A percentile compares a stretch with the other conserved stretches of the same genome.
These are phyloP conservation scores for Halocaridina rubra DNA, from an alignment of 2,888 invertebrate genomes.

Conservation along the genomic window DNA sequence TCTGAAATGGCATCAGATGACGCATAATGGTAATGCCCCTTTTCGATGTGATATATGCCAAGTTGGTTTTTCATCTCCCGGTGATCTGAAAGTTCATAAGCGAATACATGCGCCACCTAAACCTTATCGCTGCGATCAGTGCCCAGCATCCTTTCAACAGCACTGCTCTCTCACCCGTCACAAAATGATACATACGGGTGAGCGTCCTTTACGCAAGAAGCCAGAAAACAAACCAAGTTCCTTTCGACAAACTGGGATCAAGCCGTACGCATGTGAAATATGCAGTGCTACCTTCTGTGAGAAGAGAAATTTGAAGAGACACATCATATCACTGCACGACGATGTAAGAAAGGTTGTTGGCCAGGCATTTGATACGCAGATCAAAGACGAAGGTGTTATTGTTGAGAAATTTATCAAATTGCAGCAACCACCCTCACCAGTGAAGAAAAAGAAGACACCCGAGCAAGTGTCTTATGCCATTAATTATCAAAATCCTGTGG, in stretches of 20 bases:
- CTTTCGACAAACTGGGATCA: constrained; percentile 43
- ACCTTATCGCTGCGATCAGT: constrained; percentile 55
- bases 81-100: constrained; percentile 60
- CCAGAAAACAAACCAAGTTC: constrained; percentile 42
- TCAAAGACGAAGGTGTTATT: constrained; percentile 32
- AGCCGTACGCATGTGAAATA: constrained; percentile 53
- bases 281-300: constrained; percentile 62
- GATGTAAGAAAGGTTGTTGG: constrained; percentile 29
- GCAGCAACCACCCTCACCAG: constrained; percentile 20
- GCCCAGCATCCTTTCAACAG: constrained; percentile 62
- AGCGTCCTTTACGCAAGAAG: constrained; percentile 46
- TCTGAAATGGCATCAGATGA: constrained; percentile 61
- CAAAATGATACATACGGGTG: constrained; percentile 61
- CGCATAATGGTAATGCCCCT: constrained; percentile 54
- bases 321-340: constrained; percentile 57
- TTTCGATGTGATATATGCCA: constrained; percentile 58
- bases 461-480: constrained; percentile 39
- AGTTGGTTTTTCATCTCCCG: constrained; percentile 58
- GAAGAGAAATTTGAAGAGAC: constrained; percentile 59
- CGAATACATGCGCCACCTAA: constrained; percentile 62
- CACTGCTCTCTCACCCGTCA: constrained; percentile 53
- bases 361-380: constrained; percentile 1
- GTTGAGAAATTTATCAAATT: constrained; percentile 44
- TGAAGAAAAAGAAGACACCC: constrained; percentile 7
- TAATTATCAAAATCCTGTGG: constrained; percentile 34